Evolutionary conservation across 2,797 vertebrate species (phyloP).

Genomic region (Sebastes diploproa): DNA sequence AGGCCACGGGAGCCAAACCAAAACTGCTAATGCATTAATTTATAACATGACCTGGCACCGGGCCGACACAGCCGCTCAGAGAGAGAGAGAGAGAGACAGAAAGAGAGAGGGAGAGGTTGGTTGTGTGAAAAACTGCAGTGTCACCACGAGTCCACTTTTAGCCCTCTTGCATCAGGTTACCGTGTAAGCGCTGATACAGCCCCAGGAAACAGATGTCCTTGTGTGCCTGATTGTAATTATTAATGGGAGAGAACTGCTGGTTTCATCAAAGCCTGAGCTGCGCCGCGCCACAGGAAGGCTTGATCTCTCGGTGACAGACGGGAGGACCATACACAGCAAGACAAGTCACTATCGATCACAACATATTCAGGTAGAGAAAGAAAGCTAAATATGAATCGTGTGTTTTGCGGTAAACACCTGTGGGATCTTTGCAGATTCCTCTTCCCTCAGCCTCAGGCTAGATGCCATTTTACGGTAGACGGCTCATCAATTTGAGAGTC

Average conservation of each 20-base stretch:
- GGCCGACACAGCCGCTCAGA: not conserved
- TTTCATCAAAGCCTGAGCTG: conserved; percentile 44
- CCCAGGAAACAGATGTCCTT: conserved; percentile 65
- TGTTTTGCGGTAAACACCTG: not conserved
- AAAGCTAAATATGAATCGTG: not conserved
- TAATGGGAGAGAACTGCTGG: conserved; percentile 42
- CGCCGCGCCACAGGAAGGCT: not conserved
- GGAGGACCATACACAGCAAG: not conserved
- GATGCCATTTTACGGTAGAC: not conserved
- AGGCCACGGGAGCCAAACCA: conserved; percentile 19
- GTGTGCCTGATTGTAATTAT: conserved; percentile 57
- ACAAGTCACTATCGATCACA: not conserved
- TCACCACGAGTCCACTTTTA: conserved; percentile 64
- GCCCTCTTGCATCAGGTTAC: conserved; percentile 58
- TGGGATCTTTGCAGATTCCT: not conserved
- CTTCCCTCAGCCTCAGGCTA: not conserved
- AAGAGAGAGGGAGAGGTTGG: not conserved
- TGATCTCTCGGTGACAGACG: not conserved
- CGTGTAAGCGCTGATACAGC: conserved; percentile 63
- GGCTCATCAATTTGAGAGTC: not conserved
- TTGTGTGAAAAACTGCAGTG: conserved; percentile 59
- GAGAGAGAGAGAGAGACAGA: not conserved
- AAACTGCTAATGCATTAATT: conserved; percentile 59
- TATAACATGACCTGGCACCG: conserved; percentile 51
- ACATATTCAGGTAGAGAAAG: not conserved